phyloP scores from a whole-genome alignment of 2,113 vertebrate species.

The Pseudorectes ferrugineus region DNA sequence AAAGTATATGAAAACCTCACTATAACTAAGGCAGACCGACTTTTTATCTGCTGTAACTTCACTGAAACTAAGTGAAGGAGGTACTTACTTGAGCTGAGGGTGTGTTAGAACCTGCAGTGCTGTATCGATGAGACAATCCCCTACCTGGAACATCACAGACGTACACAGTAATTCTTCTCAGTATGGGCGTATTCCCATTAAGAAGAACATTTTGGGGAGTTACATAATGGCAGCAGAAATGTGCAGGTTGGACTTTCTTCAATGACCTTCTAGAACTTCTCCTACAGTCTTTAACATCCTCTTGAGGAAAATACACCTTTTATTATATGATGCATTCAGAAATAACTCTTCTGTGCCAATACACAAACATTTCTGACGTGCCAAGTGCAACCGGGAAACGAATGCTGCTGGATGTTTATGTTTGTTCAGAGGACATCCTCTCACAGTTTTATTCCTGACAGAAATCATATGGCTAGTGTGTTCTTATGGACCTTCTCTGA shows the following conservation, averaged over 20 bases:
- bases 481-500: not conserved
- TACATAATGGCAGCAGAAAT: not conserved
- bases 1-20: not conserved
- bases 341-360: not conserved
- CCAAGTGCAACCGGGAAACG: not conserved
- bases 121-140: not conserved
- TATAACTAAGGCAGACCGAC: not conserved
- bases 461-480: not conserved
- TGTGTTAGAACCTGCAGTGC: not conserved
- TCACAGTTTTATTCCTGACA: not conserved
- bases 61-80: not conserved
- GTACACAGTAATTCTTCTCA: not conserved
- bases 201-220: not conserved
- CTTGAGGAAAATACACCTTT: not conserved
- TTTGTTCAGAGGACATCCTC: not conserved
- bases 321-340: not conserved
- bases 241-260: not conserved
- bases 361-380: not conserved
- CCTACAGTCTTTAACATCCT: not conserved
- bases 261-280: not conserved
- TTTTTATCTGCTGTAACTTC: not conserved
- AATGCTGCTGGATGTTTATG: not conserved
- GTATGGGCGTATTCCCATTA: not conserved
- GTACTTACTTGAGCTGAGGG: not conserved
- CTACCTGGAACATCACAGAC: not conserved